phyloP scores from a whole-genome alignment of 2,888 invertebrate genomes.

The Campoplex capitator region DNA sequence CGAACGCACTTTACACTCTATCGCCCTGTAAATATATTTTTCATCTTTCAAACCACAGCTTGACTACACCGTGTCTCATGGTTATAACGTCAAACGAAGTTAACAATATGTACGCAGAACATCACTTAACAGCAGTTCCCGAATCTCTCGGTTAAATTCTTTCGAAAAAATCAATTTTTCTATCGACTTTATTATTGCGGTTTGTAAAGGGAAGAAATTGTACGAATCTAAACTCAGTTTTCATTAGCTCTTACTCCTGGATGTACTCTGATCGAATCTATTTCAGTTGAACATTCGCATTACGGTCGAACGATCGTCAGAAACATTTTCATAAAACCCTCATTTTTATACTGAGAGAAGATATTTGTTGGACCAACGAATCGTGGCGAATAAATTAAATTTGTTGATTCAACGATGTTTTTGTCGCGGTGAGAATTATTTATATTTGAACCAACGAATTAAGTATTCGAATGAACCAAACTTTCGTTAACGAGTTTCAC shows the following conservation, averaged over 20 bases:
- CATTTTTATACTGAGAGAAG: too few species aligned
- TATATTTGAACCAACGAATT: too few species aligned
- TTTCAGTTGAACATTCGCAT: background rate
- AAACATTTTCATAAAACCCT: too few species aligned
- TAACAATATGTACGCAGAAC: background rate
- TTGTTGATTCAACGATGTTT: too few species aligned
- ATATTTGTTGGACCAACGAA: too few species aligned
- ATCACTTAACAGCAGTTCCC: background rate
- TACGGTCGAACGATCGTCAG: too few species aligned
- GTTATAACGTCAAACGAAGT: background rate
- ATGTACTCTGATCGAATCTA: background rate
- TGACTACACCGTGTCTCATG: background rate
- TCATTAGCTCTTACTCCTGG: background rate
- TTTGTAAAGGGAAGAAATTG: background rate
- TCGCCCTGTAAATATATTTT: slow-evolving; percentile 17
- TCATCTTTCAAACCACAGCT: background rate
- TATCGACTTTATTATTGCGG: background rate
- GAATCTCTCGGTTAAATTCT: background rate
- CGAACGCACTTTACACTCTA: slow-evolving; percentile 18
- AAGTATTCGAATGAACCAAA: too few species aligned
- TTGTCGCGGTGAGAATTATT: too few species aligned
- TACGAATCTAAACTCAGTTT: background rate
- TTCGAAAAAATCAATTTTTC: background rate
- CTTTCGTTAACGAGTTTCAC: too few species aligned
- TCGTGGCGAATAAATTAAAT: too few species aligned